Evolutionary conservation across 2,113 vertebrate genomes (phyloP), one percentile per base, ranked within the genome.

Genomic region (Lepus timidus): DNA sequence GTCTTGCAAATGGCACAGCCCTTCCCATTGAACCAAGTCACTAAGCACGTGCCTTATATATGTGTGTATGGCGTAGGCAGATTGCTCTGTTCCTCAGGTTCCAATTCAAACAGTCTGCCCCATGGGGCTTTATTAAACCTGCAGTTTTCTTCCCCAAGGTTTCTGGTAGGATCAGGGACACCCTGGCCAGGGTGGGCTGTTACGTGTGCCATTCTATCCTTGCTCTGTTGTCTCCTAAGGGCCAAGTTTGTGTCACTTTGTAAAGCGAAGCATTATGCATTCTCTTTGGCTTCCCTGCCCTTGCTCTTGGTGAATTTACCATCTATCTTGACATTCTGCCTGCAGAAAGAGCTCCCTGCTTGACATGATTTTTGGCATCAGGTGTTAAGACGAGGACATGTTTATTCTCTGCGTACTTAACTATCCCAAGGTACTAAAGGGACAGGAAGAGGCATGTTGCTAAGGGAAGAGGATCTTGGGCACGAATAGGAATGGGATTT

Each of bases 81-180:
- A 65, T 4, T 16, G 31, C 29, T 81, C 55, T 73, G 31, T 2
- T 73, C 19, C 51, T 52, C 20, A 1, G 23, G n/a, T 19, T 70
- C 29, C 16, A 39, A 12, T 20, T 36, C n/a, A 49, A 36, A 17
- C n/a, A 10, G 0, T 23, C 20, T 58, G n/a, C 19, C 22, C 4
- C 25, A 2, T 31, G n/a, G 4, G 3, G 0, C 25, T 75, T 27
- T 23, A 0, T 25, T 23, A 3, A 6, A 9, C 13, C 13, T 67
- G 0, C 23, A 3, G 14, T 31, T 36, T 33, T 39, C 36, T 51
- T 67, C 31, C 1, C 36, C 29, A 7, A 10, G n/a, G 2, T n/a
- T 65, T 52, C 76, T 65, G 33, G 33, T 20, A 27, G 20, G 17
- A 25, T 51, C n/a, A 52, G 14, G 36, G 64, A 4, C 31, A 6